phyloP scores from a whole-genome alignment of 2,888 invertebrate genomes.

The Drosophila prolongata region DNA sequence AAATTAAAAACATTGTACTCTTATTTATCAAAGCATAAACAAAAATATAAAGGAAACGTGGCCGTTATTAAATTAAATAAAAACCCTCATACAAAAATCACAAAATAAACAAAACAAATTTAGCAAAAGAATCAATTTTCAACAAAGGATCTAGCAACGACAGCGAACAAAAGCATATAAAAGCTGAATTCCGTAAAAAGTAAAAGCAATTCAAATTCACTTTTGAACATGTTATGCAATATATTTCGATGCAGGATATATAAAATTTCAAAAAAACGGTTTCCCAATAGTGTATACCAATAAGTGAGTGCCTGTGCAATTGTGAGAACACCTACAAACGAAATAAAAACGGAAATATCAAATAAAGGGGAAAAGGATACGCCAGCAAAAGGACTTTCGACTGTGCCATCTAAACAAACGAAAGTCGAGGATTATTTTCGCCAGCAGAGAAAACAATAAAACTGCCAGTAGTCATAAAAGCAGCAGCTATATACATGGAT shows the following conservation, averaged over 20 bases:
- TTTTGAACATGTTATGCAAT: slow-evolving; percentile 24
- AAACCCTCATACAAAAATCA: slow-evolving; percentile 2
- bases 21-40: neutral
- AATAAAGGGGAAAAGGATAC: slow-evolving; percentile 36
- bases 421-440: slow-evolving; percentile 57
- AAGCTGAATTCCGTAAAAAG: slow-evolving; percentile 13
- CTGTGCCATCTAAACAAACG: slow-evolving; percentile 32
- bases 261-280: slow-evolving; percentile 46
- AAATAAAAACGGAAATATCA: slow-evolving; percentile 8
- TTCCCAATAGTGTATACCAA: slow-evolving; percentile 31
- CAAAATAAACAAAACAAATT: slow-evolving; percentile 9
- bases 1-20: neutral
- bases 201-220: slow-evolving; percentile 18
- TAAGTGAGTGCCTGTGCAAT: slow-evolving; percentile 29
- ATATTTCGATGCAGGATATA: slow-evolving; percentile 25
- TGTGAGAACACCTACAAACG: slow-evolving; percentile 19
- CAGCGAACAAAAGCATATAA: slow-evolving; percentile 26
- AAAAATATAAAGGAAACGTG: slow-evolving; percentile 5
- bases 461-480: slow-evolving; percentile 39
- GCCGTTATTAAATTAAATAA: slow-evolving; percentile 16
- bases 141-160: slow-evolving; percentile 28
- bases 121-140: slow-evolving; percentile 23
- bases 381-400: slow-evolving; percentile 46
- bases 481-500: slow-evolving; percentile 18
- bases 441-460: slow-evolving; percentile 35